Base-by-base conservation (phyloP, 2,888 invertebrate species). In the Drosophila neonasuta region DNA sequence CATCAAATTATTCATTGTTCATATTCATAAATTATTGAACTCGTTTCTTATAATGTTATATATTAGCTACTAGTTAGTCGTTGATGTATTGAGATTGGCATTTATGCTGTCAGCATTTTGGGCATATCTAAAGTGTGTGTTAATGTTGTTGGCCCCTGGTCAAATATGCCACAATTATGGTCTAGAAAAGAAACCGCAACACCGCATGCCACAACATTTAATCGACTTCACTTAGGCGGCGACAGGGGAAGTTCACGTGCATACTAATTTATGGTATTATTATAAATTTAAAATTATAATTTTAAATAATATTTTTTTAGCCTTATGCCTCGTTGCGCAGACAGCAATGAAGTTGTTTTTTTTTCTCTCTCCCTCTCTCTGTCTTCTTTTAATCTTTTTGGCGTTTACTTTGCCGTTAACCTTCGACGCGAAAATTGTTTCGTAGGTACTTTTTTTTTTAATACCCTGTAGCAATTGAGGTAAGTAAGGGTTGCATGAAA, bases 371-470 rank as follows among this genome's bases (percentile, higher is more conserved):
- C 29, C 3, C 30, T 30, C 8, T 13, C 30, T 13, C 30, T 48
- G n/a, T 54, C 36, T 61, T 56, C 41, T 61, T 61, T 61, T 68
- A 46, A 59, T 63, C 50, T 67, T 71, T 77, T 68, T 62, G 32
- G 49, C 57, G 57, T 64, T 68, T 63, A 61, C 65, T 77, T 78
- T 60, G 80, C 48, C 49, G 67, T 77, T 84, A 82, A 82, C 82
- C 82, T 82, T 82, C 87, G 63, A 66, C 68, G 73, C 68, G 59
- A 73, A 73, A 86, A 75, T 64, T 67, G 51, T 67, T 82, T 79
- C 67, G 59, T 65, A 46, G 56, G 58, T 70, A 58, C 63, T 61
- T 66, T 48, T 73, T 76, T 13, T 64, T 66, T n/a, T 36, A 24
- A 36, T 46, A 36, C 56, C 45, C 29, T 29, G 5, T 29, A 46